Conservation (phyloP, 1,140 invertebrate species). For the Helicoverpa zea region DNA sequence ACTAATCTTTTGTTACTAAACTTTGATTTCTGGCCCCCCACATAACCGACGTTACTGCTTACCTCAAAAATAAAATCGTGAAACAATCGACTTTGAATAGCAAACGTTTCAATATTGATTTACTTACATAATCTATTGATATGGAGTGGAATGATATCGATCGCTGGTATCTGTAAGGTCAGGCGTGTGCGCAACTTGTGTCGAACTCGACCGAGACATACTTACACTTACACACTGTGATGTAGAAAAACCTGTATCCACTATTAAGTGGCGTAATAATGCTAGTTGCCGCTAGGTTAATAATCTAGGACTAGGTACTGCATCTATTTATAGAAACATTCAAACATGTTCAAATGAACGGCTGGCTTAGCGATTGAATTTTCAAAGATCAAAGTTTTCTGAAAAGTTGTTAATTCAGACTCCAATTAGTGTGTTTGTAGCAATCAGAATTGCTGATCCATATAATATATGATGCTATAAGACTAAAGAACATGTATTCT, state of each 20-base stretch:
- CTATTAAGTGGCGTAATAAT: slow-evolving; percentile 36
- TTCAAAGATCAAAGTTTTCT: neutral
- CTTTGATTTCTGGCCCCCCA: too few relatives aligned
- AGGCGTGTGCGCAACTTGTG: neutral
- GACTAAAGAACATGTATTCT: neutral
- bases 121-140: slow-evolving; percentile 40
- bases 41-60: neutral
- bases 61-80: neutral
- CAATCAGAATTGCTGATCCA: too few relatives aligned
- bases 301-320: slow-evolving; percentile 4
- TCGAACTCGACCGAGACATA: slow-evolving; percentile 39
- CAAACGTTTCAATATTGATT: neutral
- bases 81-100: neutral
- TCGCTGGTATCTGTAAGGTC: slow-evolving; percentile 43
- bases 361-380: neutral
- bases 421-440: too few relatives aligned
- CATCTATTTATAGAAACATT: slow-evolving; percentile 20
- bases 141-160: slow-evolving; percentile 32
- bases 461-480: neutral
- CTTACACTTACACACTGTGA: slow-evolving; percentile 13
- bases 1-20: too few relatives aligned
- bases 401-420: too few relatives aligned
- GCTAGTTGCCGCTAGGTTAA: slow-evolving; percentile 18
- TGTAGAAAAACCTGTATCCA: slow-evolving; percentile 32
- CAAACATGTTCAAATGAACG: slow-evolving; percentile 2